Conservation (phyloP, 2,888 invertebrate genomes). For the Lydus trimaculatus region DNA sequence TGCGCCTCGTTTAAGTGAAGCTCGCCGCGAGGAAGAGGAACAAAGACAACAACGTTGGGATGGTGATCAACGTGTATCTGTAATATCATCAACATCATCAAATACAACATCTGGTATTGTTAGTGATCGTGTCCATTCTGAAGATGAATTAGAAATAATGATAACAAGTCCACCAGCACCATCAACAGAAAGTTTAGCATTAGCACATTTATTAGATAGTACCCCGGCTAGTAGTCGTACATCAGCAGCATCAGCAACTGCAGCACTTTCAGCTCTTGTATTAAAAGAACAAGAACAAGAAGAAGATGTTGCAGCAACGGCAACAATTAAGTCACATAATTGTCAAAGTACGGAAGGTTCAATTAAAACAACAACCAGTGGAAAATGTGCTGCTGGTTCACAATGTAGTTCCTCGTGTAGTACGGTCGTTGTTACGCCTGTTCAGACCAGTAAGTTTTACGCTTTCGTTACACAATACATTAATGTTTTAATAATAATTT, state of each 20-base stretch:
- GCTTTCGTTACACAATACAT: background rate
- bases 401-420: slow-evolving; percentile 89
- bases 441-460: slow-evolving; percentile 56
- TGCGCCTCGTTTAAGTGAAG: slow-evolving; percentile 83
- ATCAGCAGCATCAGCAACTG: slow-evolving; percentile 62
- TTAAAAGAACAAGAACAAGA: slow-evolving; percentile 57
- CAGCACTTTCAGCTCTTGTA: slow-evolving; percentile 60
- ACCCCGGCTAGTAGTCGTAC: slow-evolving; percentile 67
- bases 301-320: slow-evolving; percentile 62
- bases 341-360: slow-evolving; percentile 37
- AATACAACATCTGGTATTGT: slow-evolving; percentile 97
- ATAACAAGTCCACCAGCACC: slow-evolving; percentile 80
- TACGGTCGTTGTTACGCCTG: slow-evolving; percentile 78
- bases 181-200: slow-evolving; percentile 83
- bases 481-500: slow-evolving; percentile 30
- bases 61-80: slow-evolving; percentile 59
- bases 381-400: slow-evolving; percentile 75
- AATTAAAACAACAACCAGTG: slow-evolving; percentile 62
- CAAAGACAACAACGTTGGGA: slow-evolving; percentile 60
- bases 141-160: slow-evolving; percentile 92
- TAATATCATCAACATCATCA: slow-evolving; percentile 89
- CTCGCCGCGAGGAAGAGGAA: slow-evolving; percentile 83
- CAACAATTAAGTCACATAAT: slow-evolving; percentile 38
- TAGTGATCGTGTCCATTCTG: slow-evolving; percentile 92
- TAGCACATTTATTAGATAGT: slow-evolving; percentile 77